These are phyloP conservation scores for Dinomys branickii DNA, from an alignment of 2,113 vertebrate species.

Conservation along the genomic window DNA sequence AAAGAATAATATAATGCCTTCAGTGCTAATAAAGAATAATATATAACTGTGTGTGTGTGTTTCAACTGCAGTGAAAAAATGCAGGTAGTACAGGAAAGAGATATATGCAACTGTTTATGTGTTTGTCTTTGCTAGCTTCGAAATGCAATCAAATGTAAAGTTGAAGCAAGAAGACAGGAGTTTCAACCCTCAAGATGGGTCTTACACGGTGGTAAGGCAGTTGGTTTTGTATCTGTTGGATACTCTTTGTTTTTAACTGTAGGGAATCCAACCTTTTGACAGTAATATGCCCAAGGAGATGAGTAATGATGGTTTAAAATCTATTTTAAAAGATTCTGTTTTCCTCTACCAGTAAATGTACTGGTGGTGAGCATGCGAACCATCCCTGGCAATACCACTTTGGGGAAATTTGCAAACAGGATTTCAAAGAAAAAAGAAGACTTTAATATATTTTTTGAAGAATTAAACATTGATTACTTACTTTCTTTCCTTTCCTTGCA, in stretches of 20 bases:
- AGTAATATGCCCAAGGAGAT: not conserved
- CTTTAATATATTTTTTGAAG: not conserved
- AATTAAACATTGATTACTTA: not conserved
- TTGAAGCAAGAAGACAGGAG: not conserved
- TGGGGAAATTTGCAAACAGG: not conserved
- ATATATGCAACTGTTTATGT: not conserved
- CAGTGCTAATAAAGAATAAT: not conserved
- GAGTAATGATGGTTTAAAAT: not conserved
- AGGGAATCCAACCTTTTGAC: not conserved
- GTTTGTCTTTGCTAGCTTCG: not conserved
- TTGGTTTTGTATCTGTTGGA: not conserved
- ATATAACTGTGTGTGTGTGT: not conserved
- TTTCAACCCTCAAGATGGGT: not conserved
- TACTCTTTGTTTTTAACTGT: not conserved
- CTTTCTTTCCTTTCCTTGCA: not conserved
- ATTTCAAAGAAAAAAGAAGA: not conserved
- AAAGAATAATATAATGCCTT: not conserved
- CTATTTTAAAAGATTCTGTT: not conserved
- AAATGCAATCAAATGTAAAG: not conserved
- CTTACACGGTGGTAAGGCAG: fast-evolving
- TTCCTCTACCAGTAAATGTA: not conserved
- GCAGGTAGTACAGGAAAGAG: not conserved
- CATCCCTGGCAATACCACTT: not conserved
- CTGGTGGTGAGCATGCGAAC: not conserved
- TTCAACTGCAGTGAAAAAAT: not conserved